Percentiles rank a stretch among this genome's conserved stretches.
phyloP scores from a whole-genome alignment of 2,888 invertebrate genomes.

The Agrochola lota region DNA sequence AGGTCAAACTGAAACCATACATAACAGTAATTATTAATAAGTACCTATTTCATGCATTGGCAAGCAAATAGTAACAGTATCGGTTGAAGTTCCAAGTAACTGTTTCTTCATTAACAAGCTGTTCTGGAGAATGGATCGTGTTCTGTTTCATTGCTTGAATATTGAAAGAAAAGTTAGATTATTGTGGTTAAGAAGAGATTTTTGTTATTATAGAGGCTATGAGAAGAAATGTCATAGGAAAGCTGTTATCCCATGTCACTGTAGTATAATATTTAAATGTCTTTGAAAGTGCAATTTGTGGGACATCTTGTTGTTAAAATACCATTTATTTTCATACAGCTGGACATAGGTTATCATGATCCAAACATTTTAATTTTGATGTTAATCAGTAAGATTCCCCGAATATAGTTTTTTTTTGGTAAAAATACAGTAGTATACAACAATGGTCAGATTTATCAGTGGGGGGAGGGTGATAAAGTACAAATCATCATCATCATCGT shows the following conservation, averaged over 20 bases:
- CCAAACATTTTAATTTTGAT: too few relatives aligned
- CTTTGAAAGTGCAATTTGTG: too few relatives aligned
- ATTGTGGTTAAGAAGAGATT: too few relatives aligned
- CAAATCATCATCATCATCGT: too few relatives aligned
- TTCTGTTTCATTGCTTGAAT: neutral
- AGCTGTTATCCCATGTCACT: too few relatives aligned
- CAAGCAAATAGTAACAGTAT: slow-evolving; percentile 9
- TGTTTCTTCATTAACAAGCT: slow-evolving; percentile 21
- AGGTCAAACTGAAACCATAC: neutral
- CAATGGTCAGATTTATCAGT: neutral
- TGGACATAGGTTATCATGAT: neutral
- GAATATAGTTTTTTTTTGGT: neutral
- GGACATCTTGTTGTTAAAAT: neutral
- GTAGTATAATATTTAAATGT: too few relatives aligned
- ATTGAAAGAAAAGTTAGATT: neutral
- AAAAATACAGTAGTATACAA: neutral
- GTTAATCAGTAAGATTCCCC: too few relatives aligned
- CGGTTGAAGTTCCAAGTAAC: neutral
- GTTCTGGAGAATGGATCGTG: neutral
- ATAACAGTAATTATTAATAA: neutral
- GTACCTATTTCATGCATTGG: slow-evolving; percentile 7
- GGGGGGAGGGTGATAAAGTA: neutral
- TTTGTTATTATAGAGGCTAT: too few relatives aligned
- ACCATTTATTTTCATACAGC: neutral
- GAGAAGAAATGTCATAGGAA: too few relatives aligned